These are phyloP conservation scores for Spodoptera exigua DNA, from an alignment of 2,888 invertebrate genomes.

Conservation along the genomic window DNA sequence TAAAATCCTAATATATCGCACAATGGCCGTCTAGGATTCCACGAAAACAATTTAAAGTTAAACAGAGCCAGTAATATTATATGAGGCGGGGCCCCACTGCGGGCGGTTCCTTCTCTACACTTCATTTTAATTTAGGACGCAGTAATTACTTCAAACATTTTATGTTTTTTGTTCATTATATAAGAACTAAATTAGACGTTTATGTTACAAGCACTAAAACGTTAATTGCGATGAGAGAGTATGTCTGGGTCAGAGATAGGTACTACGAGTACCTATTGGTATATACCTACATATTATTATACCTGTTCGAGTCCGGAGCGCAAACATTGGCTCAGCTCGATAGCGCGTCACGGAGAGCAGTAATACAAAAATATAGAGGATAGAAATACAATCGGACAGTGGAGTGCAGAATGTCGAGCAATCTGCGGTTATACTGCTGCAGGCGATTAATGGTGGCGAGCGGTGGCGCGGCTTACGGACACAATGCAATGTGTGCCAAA, in stretches of 20 bases:
- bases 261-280: no score
- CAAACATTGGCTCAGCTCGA: neutral
- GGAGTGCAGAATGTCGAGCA: conserved; percentile 17
- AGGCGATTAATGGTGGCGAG: conserved; percentile 19
- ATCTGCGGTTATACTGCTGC: conserved; percentile 23
- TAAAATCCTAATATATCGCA: conserved; percentile 56
- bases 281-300: no score
- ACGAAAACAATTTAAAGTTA: conserved; percentile 63
- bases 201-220: neutral
- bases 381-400: conserved; percentile 22
- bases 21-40: conserved; percentile 54
- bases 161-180: conserved; percentile 17
- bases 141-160: conserved; percentile 28
- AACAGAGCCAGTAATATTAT: conserved; percentile 52
- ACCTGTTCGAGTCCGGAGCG: no score
- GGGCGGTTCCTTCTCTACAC: conserved; percentile 9
- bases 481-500: conserved; percentile 24
- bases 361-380: neutral
- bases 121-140: conserved; percentile 17
- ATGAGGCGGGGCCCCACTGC: conserved; percentile 26
- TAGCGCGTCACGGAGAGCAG: neutral
- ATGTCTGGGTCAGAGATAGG: no score
- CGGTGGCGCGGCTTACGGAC: conserved; percentile 7
- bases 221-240: neutral
- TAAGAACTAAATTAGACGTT: conserved; percentile 4